These are phyloP conservation scores for Drosophila tristis DNA, from an alignment of 1,140 invertebrate genomes.

Conservation along the genomic window DNA sequence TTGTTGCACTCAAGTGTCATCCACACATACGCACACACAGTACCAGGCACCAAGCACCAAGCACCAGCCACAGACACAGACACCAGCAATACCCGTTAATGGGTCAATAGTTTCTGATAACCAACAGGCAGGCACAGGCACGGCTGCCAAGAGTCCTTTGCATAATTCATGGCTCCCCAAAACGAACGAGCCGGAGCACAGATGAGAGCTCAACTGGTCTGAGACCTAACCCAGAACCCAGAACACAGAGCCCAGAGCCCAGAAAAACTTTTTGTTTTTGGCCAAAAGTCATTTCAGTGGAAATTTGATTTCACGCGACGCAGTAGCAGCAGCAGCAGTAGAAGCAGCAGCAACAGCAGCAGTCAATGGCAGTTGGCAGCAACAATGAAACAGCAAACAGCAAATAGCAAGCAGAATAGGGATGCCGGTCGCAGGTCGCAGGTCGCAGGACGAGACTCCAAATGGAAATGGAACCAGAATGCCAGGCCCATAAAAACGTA, in stretches of 20 bases:
- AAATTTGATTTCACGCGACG: constrained; percentile 80
- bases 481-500: constrained; percentile 75
- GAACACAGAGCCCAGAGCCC: not conserved
- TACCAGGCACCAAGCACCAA: not conserved
- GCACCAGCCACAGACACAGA: not conserved
- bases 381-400: constrained; percentile 59
- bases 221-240: not conserved
- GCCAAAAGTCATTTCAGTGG: constrained; percentile 75
- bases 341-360: constrained; percentile 13
- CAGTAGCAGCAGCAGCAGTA: constrained; percentile 14
- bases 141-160: constrained; percentile 60
- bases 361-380: constrained; percentile 73
- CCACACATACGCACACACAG: constrained; percentile 33
- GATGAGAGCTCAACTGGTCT: not conserved
- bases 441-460: constrained; percentile 1
- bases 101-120: constrained; percentile 80
- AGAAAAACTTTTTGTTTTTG: constrained; percentile 52
- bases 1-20: constrained; percentile 48
- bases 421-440: constrained; percentile 34
- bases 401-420: constrained; percentile 10
- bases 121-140: constrained; percentile 28
- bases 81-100: constrained; percentile 64
- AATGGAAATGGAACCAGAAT: constrained; percentile 1
- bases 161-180: constrained; percentile 67
- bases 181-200: constrained; percentile 9